Evolutionary conservation across 2,797 vertebrate genomes (phyloP).

Genomic region (Syndactyla subalaris): DNA sequence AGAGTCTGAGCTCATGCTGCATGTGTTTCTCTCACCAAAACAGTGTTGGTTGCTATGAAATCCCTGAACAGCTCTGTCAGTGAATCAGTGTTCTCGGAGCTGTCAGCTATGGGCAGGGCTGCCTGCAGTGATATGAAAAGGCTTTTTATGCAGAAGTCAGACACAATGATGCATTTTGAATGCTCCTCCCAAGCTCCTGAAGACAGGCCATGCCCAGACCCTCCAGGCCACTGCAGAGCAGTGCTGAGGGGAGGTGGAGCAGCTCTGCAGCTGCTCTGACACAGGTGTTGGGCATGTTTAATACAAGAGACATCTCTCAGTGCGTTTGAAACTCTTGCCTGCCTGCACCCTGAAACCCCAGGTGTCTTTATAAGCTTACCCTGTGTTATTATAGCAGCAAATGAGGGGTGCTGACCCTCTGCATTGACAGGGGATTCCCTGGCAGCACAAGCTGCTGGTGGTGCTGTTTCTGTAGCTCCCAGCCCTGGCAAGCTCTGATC

Average conservation of each 20-base stretch:
- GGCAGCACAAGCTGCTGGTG: neutral
- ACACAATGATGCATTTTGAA: neutral
- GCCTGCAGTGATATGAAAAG: constrained; percentile 24
- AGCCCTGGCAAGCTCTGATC: neutral
- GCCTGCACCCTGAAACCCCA: neutral
- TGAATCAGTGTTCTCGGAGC: constrained; percentile 24
- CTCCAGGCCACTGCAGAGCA: neutral
- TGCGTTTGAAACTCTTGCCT: neutral
- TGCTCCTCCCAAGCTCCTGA: neutral
- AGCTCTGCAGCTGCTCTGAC: neutral
- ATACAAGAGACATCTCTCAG: fast-evolving
- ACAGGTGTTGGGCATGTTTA: neutral
- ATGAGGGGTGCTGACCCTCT: neutral
- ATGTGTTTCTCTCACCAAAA: constrained; percentile 59
- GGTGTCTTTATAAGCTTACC: neutral
- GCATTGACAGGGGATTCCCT: neutral
- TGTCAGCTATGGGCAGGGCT: neutral
- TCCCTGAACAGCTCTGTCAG: constrained; percentile 36
- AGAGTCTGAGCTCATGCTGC: constrained; percentile 51
- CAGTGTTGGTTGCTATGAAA: constrained; percentile 67
- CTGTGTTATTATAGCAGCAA: neutral
- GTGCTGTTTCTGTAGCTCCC: neutral
- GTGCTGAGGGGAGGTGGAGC: fast-evolving
- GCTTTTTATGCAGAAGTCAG: constrained; percentile 30
- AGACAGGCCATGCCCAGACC: neutral